phyloP scores from a whole-genome alignment of 2,113 vertebrate species.

The Callithrix jacchus region DNA sequence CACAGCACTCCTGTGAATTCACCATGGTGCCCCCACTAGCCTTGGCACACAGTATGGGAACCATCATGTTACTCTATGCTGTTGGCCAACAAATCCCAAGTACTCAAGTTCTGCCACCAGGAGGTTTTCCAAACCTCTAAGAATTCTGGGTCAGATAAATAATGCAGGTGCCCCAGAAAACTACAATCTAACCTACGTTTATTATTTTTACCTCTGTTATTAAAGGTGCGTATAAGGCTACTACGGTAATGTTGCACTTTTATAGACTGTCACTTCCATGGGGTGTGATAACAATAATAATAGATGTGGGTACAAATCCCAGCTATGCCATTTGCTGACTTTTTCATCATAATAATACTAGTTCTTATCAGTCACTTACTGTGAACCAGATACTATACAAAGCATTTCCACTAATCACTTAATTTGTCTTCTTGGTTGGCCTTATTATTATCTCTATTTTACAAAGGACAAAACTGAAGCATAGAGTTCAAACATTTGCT shows the following conservation, averaged over 20 bases:
- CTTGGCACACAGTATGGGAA: not conserved
- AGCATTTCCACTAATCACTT: not conserved
- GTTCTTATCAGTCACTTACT: not conserved
- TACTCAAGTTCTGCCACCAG: not conserved
- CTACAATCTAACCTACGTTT: not conserved
- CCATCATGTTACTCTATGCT: not conserved
- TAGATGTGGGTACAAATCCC: not conserved
- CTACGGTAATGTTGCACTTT: not conserved
- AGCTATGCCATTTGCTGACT: not conserved
- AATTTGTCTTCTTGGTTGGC: not conserved
- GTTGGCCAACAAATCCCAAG: not conserved
- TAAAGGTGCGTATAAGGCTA: not conserved
- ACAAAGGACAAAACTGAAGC: not conserved
- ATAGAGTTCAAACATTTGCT: not conserved
- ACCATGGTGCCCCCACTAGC: not conserved
- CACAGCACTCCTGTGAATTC: not conserved
- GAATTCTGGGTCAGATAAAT: not conserved
- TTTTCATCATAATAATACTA: not conserved
- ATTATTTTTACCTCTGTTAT: not conserved
- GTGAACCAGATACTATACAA: not conserved
- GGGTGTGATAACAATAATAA: not conserved
- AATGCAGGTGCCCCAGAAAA: not conserved
- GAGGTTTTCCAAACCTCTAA: not conserved
- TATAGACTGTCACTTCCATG: not conserved
- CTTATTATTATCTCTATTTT: not conserved